A percentile compares a stretch with the other conserved stretches of the same genome.
Conservation (phyloP, 2,888 invertebrate genomes). For the Hartigia nigra region DNA sequence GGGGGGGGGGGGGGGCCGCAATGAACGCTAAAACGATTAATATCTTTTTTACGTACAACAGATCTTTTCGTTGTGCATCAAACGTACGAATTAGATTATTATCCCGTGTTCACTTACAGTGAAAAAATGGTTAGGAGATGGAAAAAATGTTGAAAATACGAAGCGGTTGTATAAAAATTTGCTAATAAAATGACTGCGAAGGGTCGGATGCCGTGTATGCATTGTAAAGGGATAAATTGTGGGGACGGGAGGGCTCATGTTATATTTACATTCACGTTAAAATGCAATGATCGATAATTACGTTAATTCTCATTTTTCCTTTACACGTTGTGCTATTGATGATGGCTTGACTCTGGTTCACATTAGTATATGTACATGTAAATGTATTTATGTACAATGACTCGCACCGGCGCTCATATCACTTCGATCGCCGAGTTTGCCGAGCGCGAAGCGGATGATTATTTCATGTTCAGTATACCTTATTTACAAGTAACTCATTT, state of each 20-base stretch:
- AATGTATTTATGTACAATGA: constrained; percentile 65
- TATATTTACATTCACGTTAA: constrained; percentile 58
- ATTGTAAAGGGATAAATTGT: not conserved
- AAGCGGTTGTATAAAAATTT: constrained; percentile 51
- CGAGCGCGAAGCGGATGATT: constrained; percentile 49
- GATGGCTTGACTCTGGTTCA: constrained; percentile 60
- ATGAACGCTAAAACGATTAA: not conserved
- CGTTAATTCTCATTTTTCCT: constrained; percentile 38
- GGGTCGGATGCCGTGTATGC: not conserved
- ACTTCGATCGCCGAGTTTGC: constrained; percentile 58
- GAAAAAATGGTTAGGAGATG: not conserved
- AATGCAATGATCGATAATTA: constrained; percentile 55
- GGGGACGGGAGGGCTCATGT: constrained; percentile 34
- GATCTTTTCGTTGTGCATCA: not conserved
- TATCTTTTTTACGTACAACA: not conserved
- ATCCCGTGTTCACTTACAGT: not conserved
- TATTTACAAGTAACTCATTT: constrained; percentile 62
- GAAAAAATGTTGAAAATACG: constrained; percentile 38
- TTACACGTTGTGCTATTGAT: constrained; percentile 52
- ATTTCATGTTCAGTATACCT: constrained; percentile 55
- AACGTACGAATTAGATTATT: not conserved
- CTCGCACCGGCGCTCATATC: constrained; percentile 60
- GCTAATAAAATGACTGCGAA: constrained; percentile 46
- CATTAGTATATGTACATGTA: constrained; percentile 63
- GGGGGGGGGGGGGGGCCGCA: not conserved